phyloP scores from a whole-genome alignment of 1,140 invertebrate species.

The Solenopsis invicta region DNA sequence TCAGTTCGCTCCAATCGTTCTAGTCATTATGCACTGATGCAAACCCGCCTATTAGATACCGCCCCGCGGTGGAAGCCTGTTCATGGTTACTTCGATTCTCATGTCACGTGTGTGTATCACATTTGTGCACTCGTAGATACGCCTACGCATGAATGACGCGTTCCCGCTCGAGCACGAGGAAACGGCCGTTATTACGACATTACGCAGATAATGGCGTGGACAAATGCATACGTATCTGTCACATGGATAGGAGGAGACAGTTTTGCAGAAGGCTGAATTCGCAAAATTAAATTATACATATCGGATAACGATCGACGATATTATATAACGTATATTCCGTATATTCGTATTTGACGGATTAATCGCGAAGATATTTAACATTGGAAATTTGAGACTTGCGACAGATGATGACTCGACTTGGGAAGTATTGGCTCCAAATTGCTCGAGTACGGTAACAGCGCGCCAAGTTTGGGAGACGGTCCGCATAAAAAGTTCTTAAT shows the following conservation, averaged over 20 bases:
- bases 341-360: background rate
- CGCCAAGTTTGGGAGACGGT: background rate
- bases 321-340: background rate
- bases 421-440: conserved; percentile 9
- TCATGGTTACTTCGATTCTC: conserved; percentile 45
- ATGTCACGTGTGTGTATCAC: background rate
- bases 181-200: conserved; percentile 68
- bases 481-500: conserved; percentile 4
- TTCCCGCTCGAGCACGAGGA: conserved; percentile 14
- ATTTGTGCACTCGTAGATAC: background rate
- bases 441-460: background rate
- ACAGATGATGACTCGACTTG: background rate
- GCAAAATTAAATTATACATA: background rate
- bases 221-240: conserved; percentile 50
- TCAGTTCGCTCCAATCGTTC: conserved; percentile 72
- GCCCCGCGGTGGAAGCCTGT: conserved; percentile 22
- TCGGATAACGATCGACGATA: background rate
- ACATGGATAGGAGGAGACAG: background rate
- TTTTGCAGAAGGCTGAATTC: background rate
- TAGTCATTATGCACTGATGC: conserved; percentile 71
- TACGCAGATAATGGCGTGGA: conserved; percentile 62
- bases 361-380: background rate
- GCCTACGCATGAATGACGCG: background rate
- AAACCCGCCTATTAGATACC: conserved; percentile 68
- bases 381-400: conserved; percentile 3